Conservation (phyloP, 2,888 invertebrate species). For the Patella pellucida region DNA sequence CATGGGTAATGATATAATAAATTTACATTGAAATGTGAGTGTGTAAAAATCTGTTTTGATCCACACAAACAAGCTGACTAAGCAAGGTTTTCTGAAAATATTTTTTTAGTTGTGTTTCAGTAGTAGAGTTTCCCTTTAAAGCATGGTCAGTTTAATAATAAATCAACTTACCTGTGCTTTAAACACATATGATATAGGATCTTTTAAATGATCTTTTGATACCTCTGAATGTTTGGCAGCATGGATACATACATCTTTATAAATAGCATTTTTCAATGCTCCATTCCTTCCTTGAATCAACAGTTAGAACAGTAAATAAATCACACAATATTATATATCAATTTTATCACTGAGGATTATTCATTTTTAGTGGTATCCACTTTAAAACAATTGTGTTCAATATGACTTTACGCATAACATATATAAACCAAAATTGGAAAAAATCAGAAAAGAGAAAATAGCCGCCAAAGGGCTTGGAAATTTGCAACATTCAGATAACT, state of each 20-base stretch:
- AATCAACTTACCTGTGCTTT: constrained; percentile 79
- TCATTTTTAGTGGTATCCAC: too few species aligned
- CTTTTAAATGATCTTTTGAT: constrained; percentile 79
- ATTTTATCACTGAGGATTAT: too few species aligned
- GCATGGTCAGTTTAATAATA: not conserved
- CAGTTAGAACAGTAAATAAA: not conserved
- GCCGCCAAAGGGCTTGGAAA: too few species aligned
- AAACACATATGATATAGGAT: constrained; percentile 82
- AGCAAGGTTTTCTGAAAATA: not conserved
- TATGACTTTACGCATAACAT: too few species aligned
- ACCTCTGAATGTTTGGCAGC: constrained; percentile 67
- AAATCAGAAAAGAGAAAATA: too few species aligned
- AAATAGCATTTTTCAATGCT: constrained; percentile 65
- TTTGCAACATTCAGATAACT: too few species aligned
- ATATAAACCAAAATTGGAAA: too few species aligned
- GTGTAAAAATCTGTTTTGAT: not conserved
- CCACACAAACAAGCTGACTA: not conserved
- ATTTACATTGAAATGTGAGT: not conserved
- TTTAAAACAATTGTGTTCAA: too few species aligned
- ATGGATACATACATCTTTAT: constrained; percentile 58
- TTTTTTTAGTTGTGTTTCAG: not conserved
- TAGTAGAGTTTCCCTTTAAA: not conserved
- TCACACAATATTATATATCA: not conserved
- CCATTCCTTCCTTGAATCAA: constrained; percentile 59
- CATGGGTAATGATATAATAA: too few species aligned